Conservation (phyloP, 2,113 vertebrate genomes). For the Chinchilla lanigera region DNA sequence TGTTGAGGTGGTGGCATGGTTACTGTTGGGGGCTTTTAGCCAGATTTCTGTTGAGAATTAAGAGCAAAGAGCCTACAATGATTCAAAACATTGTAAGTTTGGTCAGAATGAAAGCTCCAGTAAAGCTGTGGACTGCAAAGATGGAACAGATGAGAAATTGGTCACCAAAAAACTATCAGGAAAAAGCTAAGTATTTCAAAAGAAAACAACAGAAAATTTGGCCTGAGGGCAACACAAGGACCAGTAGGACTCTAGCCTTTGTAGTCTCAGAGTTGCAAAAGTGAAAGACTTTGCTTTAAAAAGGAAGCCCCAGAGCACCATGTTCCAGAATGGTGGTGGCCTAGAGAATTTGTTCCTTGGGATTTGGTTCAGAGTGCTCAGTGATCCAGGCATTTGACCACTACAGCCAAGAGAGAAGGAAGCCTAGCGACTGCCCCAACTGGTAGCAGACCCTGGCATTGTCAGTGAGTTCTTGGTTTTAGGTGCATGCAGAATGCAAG, state of each 20-base stretch:
- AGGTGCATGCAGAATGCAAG: background rate
- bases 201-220: background rate
- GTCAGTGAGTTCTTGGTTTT: background rate
- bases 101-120: too few relatives aligned
- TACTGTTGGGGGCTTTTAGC: too few relatives aligned
- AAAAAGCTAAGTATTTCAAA: background rate
- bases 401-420: background rate
- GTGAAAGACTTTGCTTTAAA: background rate
- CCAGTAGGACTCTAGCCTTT: background rate
- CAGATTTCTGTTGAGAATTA: too few relatives aligned
- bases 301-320: background rate
- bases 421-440: background rate
- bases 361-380: background rate
- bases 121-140: too few relatives aligned
- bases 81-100: too few relatives aligned
- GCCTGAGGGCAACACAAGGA: background rate
- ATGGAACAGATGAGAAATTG: background rate
- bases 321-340: background rate
- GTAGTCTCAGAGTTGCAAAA: background rate
- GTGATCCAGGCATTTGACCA: background rate
- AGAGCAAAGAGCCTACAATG: too few relatives aligned
- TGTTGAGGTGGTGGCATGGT: too few relatives aligned
- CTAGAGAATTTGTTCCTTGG: background rate
- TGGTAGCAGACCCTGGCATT: background rate
- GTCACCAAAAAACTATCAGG: background rate